Evolutionary conservation across 2,888 invertebrate species (phyloP), one percentile per base, ranked within the genome.

Genomic region (Eurytoma adleriae): DNA sequence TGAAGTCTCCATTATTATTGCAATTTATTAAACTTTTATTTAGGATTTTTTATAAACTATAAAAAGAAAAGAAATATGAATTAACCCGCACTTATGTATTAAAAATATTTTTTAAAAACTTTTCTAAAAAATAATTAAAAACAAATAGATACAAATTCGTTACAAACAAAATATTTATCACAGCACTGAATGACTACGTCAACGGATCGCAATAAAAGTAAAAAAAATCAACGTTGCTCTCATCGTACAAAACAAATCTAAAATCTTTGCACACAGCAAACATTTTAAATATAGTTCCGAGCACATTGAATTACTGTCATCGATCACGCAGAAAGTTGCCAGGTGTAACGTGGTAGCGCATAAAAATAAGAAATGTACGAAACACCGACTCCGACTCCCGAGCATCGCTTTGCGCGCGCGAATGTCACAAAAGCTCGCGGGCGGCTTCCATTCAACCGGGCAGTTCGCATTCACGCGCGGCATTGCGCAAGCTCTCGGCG

Each of bases 401-500:
- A 14, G 2, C 3, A 54, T 54, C 14, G 54, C 59, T 24, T 7
- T 20, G 20, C 30, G 3, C n/a, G 40, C 59, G 16, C 12, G 30
- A 3, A 10, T 48, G 30, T 14, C 74, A 7, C 27, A 30, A 7
- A 18, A 13, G 3, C 14, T 1, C 14, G 40, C 57, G 27, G 27
- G 48, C 72, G 59, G 20, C 73, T 72, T 56, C n/a, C 77, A 82
- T 79, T 82, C 77, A 77, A 61, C 61, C 59, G 56, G 13, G 57
- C 20, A 56, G 66, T 20, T 64, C 56, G 56, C 70, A 75, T 50
- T 66, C 67, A 74, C 27, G 67, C 72, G 54, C 20, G 68, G 30
- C 73, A 80, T 80, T 80, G 61, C 73, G 69, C 80, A 78, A 80
- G 59, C 66, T 75, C 67, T 7, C 27, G 66, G 4, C 30, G 52